A percentile compares a stretch with the other conserved stretches of the same genome.
Evolutionary conservation across 37 sponge, comb jelly and placozoan species (phyloP).

Genomic region (Cladorhizidae sp.): DNA sequence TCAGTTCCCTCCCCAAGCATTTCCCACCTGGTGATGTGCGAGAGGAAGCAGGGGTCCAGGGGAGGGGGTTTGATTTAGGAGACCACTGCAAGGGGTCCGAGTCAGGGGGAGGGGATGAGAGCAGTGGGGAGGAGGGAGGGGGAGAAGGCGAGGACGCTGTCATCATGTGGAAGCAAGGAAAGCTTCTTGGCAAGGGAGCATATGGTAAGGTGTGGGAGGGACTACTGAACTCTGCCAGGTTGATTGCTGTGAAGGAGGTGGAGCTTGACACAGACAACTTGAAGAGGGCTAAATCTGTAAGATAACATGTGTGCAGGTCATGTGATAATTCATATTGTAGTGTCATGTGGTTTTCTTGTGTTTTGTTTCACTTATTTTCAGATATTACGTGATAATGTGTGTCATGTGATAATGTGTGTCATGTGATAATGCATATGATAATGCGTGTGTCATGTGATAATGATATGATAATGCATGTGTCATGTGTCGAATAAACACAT

Average conservation of each 20-base stretch:
- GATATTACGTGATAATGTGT: slow-evolving; percentile 9
- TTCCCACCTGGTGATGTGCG: background rate
- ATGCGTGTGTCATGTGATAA: too few species aligned
- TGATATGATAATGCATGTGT: too few species aligned
- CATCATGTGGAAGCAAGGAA: slow-evolving; percentile 82
- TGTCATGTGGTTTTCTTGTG: too few species aligned
- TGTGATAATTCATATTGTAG: too few species aligned
- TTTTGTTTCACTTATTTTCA: too few species aligned
- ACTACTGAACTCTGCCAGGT: slow-evolving; percentile 67
- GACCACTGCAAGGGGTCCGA: slow-evolving; percentile 29
- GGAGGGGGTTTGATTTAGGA: slow-evolving; percentile 19
- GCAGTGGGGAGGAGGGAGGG: slow-evolving; percentile 36
- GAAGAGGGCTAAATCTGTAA: slow-evolving; percentile 72
- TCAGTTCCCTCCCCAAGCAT: background rate
- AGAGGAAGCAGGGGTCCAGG: background rate
- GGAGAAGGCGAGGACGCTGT: slow-evolving; percentile 6
- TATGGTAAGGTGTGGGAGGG: slow-evolving; percentile 89
- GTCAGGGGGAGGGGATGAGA: slow-evolving; percentile 8
- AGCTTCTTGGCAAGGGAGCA: slow-evolving; percentile 85
- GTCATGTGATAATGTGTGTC: slow-evolving; percentile 2
- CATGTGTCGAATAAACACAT: background rate
- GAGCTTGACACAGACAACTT: slow-evolving; percentile 69
- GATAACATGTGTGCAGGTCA: too few species aligned
- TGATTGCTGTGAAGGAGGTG: slow-evolving; percentile 94
- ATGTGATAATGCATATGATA: too few species aligned